A percentile compares a stretch with the other conserved stretches of the same genome.
Evolutionary conservation across 2,113 vertebrate species (phyloP).

Genomic region (Origma solitaria): DNA sequence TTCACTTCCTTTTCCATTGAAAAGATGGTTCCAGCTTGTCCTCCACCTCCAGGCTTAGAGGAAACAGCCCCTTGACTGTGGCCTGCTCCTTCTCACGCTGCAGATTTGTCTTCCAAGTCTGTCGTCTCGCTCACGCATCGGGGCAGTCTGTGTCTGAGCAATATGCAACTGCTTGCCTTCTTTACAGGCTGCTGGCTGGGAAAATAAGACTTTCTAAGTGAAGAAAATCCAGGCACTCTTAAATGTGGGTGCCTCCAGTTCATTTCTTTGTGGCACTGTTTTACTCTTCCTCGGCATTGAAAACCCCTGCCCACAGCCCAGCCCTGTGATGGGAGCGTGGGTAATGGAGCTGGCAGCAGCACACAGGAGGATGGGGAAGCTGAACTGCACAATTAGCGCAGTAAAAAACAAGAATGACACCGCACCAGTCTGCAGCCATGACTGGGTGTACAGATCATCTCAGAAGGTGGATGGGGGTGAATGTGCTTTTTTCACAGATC

Average conservation of each 20-base stretch:
- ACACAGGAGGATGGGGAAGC: neutral
- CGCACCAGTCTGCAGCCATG: neutral
- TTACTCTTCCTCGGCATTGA: neutral
- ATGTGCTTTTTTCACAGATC: neutral
- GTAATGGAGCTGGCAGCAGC: neutral
- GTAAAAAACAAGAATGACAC: neutral
- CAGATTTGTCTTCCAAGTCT: neutral
- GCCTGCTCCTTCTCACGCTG: neutral
- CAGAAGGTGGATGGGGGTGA: neutral
- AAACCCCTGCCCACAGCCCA: neutral
- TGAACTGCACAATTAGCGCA: neutral
- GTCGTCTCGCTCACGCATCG: neutral
- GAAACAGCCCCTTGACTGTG: neutral
- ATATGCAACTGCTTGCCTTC: neutral
- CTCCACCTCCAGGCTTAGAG: neutral
- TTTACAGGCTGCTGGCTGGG: neutral
- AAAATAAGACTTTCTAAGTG: neutral
- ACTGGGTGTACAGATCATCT: neutral
- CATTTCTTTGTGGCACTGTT: neutral
- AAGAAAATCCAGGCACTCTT: neutral
- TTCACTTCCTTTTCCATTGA: neutral
- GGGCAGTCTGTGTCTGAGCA: neutral
- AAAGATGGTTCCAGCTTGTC: neutral
- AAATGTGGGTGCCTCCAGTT: neutral
- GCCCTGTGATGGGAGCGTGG: neutral